Evolutionary conservation across 2,888 invertebrate species (phyloP).

Genomic region (Dynastes grantii): DNA sequence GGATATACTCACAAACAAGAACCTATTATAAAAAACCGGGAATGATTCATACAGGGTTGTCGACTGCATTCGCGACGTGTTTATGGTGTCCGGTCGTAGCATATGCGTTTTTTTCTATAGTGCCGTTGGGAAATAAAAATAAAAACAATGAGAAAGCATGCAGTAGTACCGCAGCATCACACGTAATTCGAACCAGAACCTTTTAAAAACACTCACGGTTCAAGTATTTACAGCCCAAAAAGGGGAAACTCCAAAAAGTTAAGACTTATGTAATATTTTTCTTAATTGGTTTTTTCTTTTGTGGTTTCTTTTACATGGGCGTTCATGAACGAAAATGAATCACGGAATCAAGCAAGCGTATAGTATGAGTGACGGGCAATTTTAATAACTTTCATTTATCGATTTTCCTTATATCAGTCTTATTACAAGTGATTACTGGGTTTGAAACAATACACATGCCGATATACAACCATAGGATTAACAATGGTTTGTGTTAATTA

Average conservation of each 20-base stretch:
- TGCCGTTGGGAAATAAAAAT: background rate
- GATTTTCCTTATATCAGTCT: background rate
- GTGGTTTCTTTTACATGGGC: slow-evolving; percentile 1
- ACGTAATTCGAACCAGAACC: background rate
- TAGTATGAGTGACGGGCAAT: background rate
- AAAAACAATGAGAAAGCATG: background rate
- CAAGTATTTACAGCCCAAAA: slow-evolving; percentile 16
- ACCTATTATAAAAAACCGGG: no score
- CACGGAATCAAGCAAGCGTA: background rate
- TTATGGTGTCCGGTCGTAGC: slow-evolving; percentile 22
- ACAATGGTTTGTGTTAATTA: no score
- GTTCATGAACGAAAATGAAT: slow-evolving; percentile 15
- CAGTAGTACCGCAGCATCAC: background rate
- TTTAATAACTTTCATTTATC: slow-evolving; percentile 13
- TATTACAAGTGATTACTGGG: background rate
- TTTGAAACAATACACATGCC: no score
- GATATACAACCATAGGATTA: no score
- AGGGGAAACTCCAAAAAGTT: no score
- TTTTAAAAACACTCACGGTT: background rate
- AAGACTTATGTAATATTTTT: slow-evolving; percentile 7
- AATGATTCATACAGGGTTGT: slow-evolving; percentile 33
- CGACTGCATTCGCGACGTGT: slow-evolving; percentile 33
- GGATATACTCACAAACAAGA: slow-evolving; percentile 6
- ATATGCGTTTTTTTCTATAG: slow-evolving; percentile 14
- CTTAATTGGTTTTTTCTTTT: slow-evolving; percentile 12